These are phyloP conservation scores for Cyclina sinensis DNA, from an alignment of 1,140 invertebrate species.

Conservation along the genomic window DNA sequence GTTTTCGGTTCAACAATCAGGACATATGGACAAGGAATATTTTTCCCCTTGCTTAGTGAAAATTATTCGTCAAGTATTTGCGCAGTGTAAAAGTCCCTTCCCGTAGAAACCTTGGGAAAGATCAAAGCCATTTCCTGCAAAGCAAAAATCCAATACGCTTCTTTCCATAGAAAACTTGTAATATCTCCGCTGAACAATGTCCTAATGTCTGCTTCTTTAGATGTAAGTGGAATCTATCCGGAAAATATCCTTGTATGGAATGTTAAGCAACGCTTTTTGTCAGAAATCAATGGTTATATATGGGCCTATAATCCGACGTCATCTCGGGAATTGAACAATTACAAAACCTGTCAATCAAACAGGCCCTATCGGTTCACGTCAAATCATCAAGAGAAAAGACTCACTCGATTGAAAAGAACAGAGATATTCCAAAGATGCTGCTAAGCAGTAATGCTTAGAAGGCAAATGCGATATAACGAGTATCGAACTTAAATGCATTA, in stretches of 20 bases:
- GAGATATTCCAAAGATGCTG: constrained; percentile 5
- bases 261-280: constrained; percentile 8
- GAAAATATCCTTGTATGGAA: constrained; percentile 28
- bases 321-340: constrained; percentile 55
- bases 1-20: too few species aligned
- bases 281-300: constrained; percentile 62
- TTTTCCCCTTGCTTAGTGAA: too few species aligned
- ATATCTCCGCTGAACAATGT: constrained; percentile 13
- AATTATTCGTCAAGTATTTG: constrained; percentile 46
- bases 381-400: constrained; percentile 10
- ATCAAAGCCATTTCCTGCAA: constrained; percentile 14
- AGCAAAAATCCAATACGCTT: constrained; percentile 29
- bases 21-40: too few species aligned
- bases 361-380: constrained; percentile 33
- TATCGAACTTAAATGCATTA: constrained; percentile 13
- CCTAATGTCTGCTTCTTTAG: constrained; percentile 21
- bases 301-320: constrained; percentile 37
- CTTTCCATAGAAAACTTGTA: constrained; percentile 17
- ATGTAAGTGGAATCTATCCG: constrained; percentile 25
- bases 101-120: constrained; percentile 4
- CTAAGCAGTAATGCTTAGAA: neutral
- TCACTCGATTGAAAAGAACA: constrained; percentile 27
- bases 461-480: constrained; percentile 16
- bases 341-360: constrained; percentile 55
- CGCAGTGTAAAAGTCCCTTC: constrained; percentile 41